Evolutionary conservation across 1,140 invertebrate genomes (phyloP).

Genomic region (Globodera rostochiensis): DNA sequence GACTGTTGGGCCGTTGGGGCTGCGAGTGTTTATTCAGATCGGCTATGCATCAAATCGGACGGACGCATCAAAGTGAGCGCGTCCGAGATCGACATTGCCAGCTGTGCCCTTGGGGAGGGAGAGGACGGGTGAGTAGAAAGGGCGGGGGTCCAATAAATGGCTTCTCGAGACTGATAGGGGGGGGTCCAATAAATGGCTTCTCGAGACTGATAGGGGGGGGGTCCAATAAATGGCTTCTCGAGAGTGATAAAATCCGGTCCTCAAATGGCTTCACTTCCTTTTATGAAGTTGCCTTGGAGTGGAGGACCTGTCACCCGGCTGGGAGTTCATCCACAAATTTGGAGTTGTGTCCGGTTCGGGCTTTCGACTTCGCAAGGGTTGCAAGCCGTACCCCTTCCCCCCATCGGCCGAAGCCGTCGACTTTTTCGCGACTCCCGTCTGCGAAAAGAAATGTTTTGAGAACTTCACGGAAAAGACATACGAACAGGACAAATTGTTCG

Average conservation of each 20-base stretch:
- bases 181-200: no score
- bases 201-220: no score
- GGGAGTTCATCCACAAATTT: slow-evolving; percentile 5
- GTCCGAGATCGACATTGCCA: slow-evolving; percentile 13
- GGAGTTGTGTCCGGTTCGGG: slow-evolving; percentile 8
- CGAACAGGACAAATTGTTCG: slow-evolving; percentile 4
- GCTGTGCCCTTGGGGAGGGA: not conserved
- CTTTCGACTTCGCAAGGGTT: slow-evolving; percentile 10
- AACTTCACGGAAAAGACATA: slow-evolving; percentile 7
- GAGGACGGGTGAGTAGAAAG: not conserved
- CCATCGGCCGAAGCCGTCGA: not conserved
- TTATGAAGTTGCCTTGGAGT: not conserved
- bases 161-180: no score
- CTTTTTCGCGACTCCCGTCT: not conserved
- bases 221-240: no score
- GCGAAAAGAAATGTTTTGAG: not conserved
- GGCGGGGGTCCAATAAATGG: no score
- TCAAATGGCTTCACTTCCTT: not conserved
- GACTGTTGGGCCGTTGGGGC: slow-evolving; percentile 57
- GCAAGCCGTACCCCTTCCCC: slow-evolving; percentile 31
- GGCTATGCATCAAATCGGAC: slow-evolving; percentile 76
- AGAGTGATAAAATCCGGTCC: no score
- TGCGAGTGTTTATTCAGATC: slow-evolving; percentile 76
- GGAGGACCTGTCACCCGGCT: not conserved
- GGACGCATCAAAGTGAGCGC: not conserved